These are phyloP conservation scores for Furcifer pardalis DNA, from an alignment of 2,797 vertebrate genomes.

Conservation along the genomic window DNA sequence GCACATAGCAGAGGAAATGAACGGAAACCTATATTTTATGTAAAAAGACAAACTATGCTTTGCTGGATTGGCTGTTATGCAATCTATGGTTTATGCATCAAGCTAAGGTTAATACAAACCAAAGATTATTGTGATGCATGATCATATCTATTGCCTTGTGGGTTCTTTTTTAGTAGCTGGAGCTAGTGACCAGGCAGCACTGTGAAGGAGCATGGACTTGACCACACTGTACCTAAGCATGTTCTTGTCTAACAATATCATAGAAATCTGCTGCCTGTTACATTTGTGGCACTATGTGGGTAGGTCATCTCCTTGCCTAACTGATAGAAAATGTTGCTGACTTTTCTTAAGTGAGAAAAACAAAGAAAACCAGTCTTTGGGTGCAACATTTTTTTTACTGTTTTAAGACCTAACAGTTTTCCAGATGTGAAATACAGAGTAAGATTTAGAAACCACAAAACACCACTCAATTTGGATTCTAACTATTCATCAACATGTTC, in stretches of 20 bases:
- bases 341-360: background rate
- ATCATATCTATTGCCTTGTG: background rate
- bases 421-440: slow-evolving; percentile 28
- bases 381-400: background rate
- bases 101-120: background rate
- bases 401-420: background rate
- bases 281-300: background rate
- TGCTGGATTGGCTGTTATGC: background rate
- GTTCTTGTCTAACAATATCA: background rate
- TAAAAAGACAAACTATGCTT: background rate
- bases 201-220: too few relatives aligned
- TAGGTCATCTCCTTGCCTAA: background rate
- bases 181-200: background rate
- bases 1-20: background rate
- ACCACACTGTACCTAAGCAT: background rate
- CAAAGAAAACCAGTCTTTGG: background rate
- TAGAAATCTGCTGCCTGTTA: background rate
- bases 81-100: background rate
- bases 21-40: background rate
- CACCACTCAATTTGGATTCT: background rate
- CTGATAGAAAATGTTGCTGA: background rate
- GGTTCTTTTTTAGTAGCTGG: background rate
- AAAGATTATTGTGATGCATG: background rate
- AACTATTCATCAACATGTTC: slow-evolving; percentile 11
- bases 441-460: slow-evolving; percentile 40